Conservation (phyloP, 2,113 vertebrate genomes). For the Peromyscus polionotus region DNA sequence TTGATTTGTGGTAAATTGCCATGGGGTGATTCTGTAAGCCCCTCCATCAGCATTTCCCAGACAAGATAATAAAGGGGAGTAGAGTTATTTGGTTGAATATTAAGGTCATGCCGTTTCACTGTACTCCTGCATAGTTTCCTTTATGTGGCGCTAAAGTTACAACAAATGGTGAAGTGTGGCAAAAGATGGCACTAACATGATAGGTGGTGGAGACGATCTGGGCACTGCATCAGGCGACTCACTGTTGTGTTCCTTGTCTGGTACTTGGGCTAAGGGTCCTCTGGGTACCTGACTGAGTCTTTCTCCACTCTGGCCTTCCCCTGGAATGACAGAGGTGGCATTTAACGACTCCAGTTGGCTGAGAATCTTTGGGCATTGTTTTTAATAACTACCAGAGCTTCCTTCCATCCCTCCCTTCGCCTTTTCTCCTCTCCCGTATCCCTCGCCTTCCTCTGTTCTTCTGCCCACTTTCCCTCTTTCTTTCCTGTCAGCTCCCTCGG, state of each 20-base stretch:
- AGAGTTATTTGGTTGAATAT: not conserved
- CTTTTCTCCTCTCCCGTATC: not conserved
- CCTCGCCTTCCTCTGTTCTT: not conserved
- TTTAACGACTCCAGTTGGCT: conserved; percentile 14
- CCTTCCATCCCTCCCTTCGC: not conserved
- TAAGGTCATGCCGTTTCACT: not conserved
- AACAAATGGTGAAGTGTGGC: not conserved
- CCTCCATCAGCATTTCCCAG: not conserved
- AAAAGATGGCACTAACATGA: not conserved
- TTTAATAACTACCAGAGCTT: not conserved
- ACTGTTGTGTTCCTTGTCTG: not conserved
- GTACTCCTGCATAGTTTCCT: not conserved
- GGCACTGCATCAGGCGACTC: not conserved
- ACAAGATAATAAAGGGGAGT: not conserved
- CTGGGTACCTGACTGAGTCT: not conserved
- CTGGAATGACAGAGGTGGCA: not conserved
- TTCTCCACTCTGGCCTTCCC: conserved; percentile 16
- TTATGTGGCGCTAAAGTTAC: not conserved
- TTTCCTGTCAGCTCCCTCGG: not conserved
- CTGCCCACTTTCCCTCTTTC: not conserved
- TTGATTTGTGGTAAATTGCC: not conserved
- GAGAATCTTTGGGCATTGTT: not conserved
- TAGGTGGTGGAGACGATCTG: not conserved
- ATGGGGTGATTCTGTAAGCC: not conserved
- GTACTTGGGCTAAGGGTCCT: not conserved